Conservation (phyloP, 1,140 invertebrate species). For the Drosophila kepulauana region DNA sequence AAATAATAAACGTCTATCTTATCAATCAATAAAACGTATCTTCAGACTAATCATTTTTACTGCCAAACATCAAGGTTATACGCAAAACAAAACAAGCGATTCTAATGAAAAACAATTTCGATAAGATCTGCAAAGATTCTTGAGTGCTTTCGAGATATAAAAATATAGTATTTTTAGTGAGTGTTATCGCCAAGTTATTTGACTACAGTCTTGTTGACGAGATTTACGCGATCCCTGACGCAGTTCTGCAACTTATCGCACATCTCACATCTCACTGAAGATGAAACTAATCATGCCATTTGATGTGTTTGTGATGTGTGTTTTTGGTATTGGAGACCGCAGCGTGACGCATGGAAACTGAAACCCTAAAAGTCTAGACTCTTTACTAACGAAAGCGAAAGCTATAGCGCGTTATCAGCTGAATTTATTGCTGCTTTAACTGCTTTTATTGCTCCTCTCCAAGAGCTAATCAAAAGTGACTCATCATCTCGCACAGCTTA, state of each 20-base stretch:
- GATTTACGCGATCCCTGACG: background rate
- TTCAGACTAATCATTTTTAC: no score
- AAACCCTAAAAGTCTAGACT: background rate
- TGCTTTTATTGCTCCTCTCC: background rate
- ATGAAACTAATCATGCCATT: conserved; percentile 52
- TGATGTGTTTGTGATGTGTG: conserved; percentile 9
- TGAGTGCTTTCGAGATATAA: background rate
- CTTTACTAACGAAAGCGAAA: conserved; percentile 7
- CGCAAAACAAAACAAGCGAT: background rate
- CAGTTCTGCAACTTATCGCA: conserved; percentile 5
- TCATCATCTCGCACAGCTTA: background rate
- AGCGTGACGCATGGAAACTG: conserved; percentile 57
- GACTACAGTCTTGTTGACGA: background rate
- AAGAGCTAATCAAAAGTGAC: background rate
- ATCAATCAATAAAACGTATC: background rate
- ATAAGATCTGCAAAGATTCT: background rate
- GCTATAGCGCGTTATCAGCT: conserved; percentile 31
- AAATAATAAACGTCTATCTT: background rate
- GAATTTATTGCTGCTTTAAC: background rate
- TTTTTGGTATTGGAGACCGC: conserved; percentile 48
- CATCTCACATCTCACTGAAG: background rate
- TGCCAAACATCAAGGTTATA: background rate
- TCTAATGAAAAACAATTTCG: background rate
- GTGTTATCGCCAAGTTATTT: background rate
- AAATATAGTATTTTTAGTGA: background rate